A percentile compares a stretch with the other conserved stretches of the same genome.
These are phyloP conservation scores for Nixonia krombeini DNA, from an alignment of 1,140 invertebrate species.

Conservation along the genomic window DNA sequence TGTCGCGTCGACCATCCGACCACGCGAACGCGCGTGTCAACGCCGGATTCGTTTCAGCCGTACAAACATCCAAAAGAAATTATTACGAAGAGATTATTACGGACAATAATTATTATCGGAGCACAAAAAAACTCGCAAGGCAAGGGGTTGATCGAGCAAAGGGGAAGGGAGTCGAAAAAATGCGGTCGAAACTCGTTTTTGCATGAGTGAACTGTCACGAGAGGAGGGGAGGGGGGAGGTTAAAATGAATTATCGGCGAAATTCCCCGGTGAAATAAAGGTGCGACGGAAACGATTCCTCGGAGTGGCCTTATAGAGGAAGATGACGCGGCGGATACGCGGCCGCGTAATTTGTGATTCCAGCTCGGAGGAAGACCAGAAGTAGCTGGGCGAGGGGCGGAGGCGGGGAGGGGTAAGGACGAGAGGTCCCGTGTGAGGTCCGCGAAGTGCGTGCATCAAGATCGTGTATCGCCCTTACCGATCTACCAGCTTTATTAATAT, in stretches of 20 bases:
- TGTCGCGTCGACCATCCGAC: slow-evolving; percentile 24
- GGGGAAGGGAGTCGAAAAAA: no score
- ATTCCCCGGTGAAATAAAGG: slow-evolving; percentile 39
- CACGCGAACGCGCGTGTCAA: slow-evolving; percentile 11
- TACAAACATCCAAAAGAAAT: no score
- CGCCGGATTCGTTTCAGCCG: slow-evolving; percentile 2
- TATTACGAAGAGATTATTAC: no score
- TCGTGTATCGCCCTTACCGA: slow-evolving; percentile 43
- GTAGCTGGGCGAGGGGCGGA: slow-evolving; percentile 7
- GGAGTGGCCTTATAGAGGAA: slow-evolving; percentile 26
- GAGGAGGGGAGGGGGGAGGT: slow-evolving; percentile 25
- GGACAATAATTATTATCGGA: no score
- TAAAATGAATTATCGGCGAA: slow-evolving; percentile 40
- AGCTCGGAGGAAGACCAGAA: slow-evolving; percentile 44
- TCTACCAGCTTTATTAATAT: slow-evolving; percentile 51
- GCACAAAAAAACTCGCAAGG: no score
- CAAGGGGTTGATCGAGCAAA: no score
- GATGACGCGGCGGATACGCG: slow-evolving; percentile 40
- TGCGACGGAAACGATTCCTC: slow-evolving; percentile 24
- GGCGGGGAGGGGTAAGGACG: slow-evolving; percentile 16
- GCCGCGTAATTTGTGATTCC: slow-evolving; percentile 44
- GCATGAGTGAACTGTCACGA: slow-evolving; percentile 13
- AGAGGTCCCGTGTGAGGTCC: slow-evolving; percentile 44
- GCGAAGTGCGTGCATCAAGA: slow-evolving; percentile 28
- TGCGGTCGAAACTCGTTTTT: no score